Base-by-base conservation (phyloP, 2,113 vertebrate species). In the Anarrhichthys ocellatus region DNA sequence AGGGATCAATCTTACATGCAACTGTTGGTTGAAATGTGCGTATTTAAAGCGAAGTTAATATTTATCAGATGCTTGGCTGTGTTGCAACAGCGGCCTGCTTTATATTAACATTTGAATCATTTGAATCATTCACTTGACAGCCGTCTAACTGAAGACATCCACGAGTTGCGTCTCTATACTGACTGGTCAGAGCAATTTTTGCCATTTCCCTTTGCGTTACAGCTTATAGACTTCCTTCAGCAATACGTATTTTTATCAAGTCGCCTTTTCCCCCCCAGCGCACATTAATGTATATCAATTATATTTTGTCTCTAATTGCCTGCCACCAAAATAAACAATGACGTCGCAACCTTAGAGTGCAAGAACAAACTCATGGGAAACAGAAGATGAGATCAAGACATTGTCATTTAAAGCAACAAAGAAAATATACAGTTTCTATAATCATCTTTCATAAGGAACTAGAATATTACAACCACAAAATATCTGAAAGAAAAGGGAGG, bases 161-260 rank as follows among this genome's bases (percentile, higher is more conserved):
- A 74, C 5, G 0, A 70, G 50, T 66, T 71, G 40, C 7, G 11
- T 63, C 80, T 73, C 56, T 50, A 10, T 40, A 11, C 68, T 72
- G 75, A 76, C 73, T 85, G 50, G 50, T 80, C 74, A 17, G 4
- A 73, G 70, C 34, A 84, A 64, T 69, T 73, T 73, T 81, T 46
- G 4, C 46, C 44, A 64, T 80, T 50, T 84, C 67, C 48, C 22
- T 34, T 48, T 78, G 42, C 62, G 79, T 85, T 64, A 82, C 50
- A 71, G 18, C 40, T 50, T 73, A 69, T 72, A 27, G 50, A 67
- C 54, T 44, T 70, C 62, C 38, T 56, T 20, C 54, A 75, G 44
- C 61, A 77, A 67, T 77, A 66, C 59, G 82, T 72, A 11, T 29
- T 46, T 18, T 48, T 78, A 11, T 34, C 29, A 10, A 24, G 18